These are phyloP conservation scores for Erpetoichthys calabaricus DNA, from an alignment of 2,797 vertebrate genomes.

Conservation along the genomic window DNA sequence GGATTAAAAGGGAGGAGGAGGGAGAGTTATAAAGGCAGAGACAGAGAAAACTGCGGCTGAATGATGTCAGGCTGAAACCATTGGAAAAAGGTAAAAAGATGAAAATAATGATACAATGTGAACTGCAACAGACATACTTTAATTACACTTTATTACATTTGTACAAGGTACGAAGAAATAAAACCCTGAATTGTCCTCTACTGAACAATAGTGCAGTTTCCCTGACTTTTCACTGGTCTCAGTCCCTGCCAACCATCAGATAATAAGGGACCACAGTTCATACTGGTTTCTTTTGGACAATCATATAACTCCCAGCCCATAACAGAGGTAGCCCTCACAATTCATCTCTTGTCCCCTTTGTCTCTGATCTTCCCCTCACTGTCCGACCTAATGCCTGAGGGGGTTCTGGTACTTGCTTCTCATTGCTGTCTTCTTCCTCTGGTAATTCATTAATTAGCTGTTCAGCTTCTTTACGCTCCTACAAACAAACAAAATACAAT, in stretches of 20 bases:
- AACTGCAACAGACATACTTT: too few relatives aligned
- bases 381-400: slow-evolving; percentile 36
- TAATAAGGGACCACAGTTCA: too few relatives aligned
- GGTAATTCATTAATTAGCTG: slow-evolving; percentile 32
- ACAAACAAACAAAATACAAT: slow-evolving; percentile 8
- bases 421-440: not conserved
- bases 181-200: too few relatives aligned
- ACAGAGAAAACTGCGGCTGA: slow-evolving; percentile 1
- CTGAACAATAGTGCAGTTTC: too few relatives aligned
- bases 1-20: not conserved
- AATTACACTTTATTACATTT: too few relatives aligned
- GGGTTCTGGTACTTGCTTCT: slow-evolving; percentile 10
- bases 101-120: too few relatives aligned
- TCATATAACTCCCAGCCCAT: too few relatives aligned
- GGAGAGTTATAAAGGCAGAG: slow-evolving; percentile 1
- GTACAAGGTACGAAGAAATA: too few relatives aligned
- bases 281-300: too few relatives aligned
- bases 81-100: too few relatives aligned
- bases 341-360: slow-evolving; percentile 41
- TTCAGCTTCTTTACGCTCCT: slow-evolving; percentile 76
- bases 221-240: too few relatives aligned
- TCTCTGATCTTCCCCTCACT: slow-evolving; percentile 36
- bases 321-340: slow-evolving; percentile 28
- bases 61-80: not conserved
- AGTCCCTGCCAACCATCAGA: too few relatives aligned